phyloP scores from a whole-genome alignment of 2,888 invertebrate genomes.

The Hybos culiciformis region DNA sequence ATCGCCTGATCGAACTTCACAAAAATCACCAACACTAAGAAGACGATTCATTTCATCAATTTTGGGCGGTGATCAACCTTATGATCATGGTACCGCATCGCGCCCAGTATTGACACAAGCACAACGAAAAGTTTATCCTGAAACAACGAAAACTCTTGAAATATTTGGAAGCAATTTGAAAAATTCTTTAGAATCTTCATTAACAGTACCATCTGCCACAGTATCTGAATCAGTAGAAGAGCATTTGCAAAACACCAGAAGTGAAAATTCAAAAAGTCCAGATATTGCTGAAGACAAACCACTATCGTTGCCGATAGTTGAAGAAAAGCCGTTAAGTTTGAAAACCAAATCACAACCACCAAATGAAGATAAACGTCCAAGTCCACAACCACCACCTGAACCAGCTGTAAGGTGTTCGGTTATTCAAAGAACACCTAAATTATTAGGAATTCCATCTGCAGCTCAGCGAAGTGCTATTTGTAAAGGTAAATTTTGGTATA shows the following conservation, averaged over 20 bases:
- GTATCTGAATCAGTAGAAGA: constrained; percentile 8
- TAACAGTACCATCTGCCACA: neutral
- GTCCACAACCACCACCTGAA: constrained; percentile 50
- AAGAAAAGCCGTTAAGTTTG: constrained; percentile 44
- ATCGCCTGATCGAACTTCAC: constrained; percentile 12
- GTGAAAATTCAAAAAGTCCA: constrained; percentile 41
- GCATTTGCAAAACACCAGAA: constrained; percentile 37
- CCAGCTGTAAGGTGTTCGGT: constrained; percentile 63
- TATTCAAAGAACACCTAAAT: constrained; percentile 62
- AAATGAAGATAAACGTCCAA: constrained; percentile 31
- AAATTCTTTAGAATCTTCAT: too few species aligned
- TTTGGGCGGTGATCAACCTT: constrained; percentile 66
- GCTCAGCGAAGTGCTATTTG: constrained; percentile 13
- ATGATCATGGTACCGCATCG: constrained; percentile 50
- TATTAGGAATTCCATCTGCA: constrained; percentile 11
- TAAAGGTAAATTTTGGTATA: constrained; percentile 21
- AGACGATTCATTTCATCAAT: constrained; percentile 66
- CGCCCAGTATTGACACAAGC: constrained; percentile 62
- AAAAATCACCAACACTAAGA: constrained; percentile 32
- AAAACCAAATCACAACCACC: constrained; percentile 37
- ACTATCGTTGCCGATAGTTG: constrained; percentile 44
- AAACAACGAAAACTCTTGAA: neutral
- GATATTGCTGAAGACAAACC: constrained; percentile 51
- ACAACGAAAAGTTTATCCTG: constrained; percentile 63
- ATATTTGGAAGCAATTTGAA: constrained; percentile 1